Conservation (phyloP, 2,113 vertebrate species). For the Pionites leucogaster region DNA sequence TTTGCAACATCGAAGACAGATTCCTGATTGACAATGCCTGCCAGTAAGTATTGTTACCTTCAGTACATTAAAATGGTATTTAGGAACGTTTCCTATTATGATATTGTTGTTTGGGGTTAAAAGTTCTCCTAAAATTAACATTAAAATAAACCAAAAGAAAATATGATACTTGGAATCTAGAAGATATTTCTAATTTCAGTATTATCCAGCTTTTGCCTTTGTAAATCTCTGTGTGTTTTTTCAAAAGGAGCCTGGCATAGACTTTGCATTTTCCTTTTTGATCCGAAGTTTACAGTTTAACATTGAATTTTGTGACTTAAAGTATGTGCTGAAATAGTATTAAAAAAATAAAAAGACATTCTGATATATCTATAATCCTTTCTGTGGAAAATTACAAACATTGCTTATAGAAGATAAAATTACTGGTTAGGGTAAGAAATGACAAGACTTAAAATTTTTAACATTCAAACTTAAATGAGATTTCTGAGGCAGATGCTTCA, state of each 20-base stretch:
- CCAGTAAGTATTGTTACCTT: conserved; percentile 52
- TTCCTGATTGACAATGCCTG: conserved; percentile 47
- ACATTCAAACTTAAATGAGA: not conserved
- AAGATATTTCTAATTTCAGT: not conserved
- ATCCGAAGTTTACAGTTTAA: not conserved
- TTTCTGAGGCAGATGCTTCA: not conserved
- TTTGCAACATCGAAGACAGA: conserved; percentile 11
- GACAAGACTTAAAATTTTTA: not conserved
- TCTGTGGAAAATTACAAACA: not conserved
- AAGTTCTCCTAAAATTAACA: not conserved
- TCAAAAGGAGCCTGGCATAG: not conserved
- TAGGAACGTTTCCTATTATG: not conserved
- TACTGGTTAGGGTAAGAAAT: not conserved
- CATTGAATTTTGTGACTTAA: not conserved
- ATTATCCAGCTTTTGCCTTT: not conserved
- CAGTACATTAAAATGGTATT: not conserved
- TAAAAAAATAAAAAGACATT: not conserved
- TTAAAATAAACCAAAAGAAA: not conserved
- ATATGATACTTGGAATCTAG: not conserved
- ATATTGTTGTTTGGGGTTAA: not conserved
- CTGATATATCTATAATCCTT: rapidly evolving
- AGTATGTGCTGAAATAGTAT: not conserved
- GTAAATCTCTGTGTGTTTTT: not conserved
- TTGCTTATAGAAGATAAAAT: not conserved
- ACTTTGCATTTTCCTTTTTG: not conserved